Percentiles rank a stretch among this genome's conserved stretches.
Conservation (phyloP, 2,888 invertebrate genomes). For the Ophion slaviceki region DNA sequence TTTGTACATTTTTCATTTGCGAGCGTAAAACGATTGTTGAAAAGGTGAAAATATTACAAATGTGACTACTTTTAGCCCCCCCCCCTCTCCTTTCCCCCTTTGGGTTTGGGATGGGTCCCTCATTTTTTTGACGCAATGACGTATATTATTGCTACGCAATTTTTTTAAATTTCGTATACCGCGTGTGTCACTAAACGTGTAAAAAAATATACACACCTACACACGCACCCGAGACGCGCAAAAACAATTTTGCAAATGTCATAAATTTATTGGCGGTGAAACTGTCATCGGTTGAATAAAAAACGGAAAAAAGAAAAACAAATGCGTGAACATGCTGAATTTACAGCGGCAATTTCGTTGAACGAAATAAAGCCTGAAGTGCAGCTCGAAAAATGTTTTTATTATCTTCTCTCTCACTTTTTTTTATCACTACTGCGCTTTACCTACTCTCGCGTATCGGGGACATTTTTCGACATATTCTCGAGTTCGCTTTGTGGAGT, state of each 20-base stretch:
- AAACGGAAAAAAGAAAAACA: not conserved
- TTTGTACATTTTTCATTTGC: no score
- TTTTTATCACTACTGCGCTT: not conserved
- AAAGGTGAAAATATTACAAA: no score
- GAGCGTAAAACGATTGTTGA: no score
- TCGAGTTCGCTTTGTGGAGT: not conserved
- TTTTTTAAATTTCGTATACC: not conserved
- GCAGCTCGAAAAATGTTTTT: conserved; percentile 22
- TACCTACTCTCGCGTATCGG: not conserved
- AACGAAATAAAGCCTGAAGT: conserved; percentile 13
- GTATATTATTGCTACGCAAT: not conserved
- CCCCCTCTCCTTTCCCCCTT: no score
- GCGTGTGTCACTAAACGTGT: not conserved
- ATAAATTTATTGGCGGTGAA: conserved; percentile 10
- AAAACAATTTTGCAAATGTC: not conserved
- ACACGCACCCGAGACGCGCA: not conserved
- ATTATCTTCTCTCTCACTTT: not conserved
- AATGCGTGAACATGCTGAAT: not conserved
- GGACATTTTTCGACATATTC: conserved; percentile 10
- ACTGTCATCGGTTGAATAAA: conserved; percentile 16
- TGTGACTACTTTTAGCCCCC: no score
- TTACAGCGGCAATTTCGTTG: conserved; percentile 4
- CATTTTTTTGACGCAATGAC: no score
- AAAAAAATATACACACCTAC: not conserved
- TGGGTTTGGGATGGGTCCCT: no score